Percentiles rank a stretch among this genome's conserved stretches.
These are phyloP conservation scores for Pollenia amentaria DNA, from an alignment of 2,888 invertebrate genomes.

Conservation along the genomic window DNA sequence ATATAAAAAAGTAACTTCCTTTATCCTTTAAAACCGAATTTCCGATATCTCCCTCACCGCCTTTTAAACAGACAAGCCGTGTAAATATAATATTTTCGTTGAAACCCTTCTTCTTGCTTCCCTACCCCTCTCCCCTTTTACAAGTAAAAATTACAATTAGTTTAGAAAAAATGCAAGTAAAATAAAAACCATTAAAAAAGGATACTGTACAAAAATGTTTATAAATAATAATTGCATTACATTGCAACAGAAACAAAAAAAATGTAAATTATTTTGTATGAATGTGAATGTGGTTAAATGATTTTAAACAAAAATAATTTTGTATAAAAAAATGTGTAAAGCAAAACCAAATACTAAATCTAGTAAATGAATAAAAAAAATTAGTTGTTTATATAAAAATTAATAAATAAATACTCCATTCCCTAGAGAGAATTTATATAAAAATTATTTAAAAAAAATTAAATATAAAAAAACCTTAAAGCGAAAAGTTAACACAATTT, in stretches of 20 bases:
- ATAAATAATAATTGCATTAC: slow-evolving; percentile 38
- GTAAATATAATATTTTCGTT: slow-evolving; percentile 48
- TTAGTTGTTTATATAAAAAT: slow-evolving; percentile 62
- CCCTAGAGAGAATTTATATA: slow-evolving; percentile 61
- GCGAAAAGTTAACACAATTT: slow-evolving; percentile 67
- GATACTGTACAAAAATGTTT: slow-evolving; percentile 29
- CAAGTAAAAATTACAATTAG: not conserved
- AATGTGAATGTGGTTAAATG: slow-evolving; percentile 34
- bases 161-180: not conserved
- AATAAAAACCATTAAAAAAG: slow-evolving; percentile 5
- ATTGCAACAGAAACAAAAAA: slow-evolving; percentile 37
- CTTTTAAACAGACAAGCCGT: not conserved
- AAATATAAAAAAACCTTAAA: slow-evolving; percentile 47
- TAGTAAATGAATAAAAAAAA: slow-evolving; percentile 26
- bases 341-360: slow-evolving; percentile 11
- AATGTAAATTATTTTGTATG: slow-evolving; percentile 59
- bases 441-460: slow-evolving; percentile 37
- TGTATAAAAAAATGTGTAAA: slow-evolving; percentile 40
- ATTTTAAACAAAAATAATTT: slow-evolving; percentile 8
- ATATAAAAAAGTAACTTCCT: slow-evolving; percentile 36
- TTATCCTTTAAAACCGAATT: not conserved
- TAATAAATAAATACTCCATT: slow-evolving; percentile 56
- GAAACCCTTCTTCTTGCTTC: not conserved
- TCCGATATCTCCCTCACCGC: not conserved
- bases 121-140: not conserved